Evolutionary conservation across 2,113 vertebrate genomes (phyloP).

Genomic region (Myrmecobius fasciatus): DNA sequence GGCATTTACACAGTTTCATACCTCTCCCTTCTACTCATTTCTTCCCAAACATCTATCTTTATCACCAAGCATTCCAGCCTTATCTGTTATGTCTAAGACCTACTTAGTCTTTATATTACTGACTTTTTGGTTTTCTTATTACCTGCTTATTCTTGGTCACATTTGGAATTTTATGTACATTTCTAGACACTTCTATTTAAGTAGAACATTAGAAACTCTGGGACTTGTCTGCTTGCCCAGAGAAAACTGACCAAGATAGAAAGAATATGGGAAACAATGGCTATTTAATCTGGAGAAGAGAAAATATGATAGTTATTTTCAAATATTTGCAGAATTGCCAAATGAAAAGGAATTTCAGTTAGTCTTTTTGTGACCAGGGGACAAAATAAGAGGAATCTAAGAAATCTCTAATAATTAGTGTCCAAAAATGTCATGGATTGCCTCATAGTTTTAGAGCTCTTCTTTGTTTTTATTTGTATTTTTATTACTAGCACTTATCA

Average conservation of each 20-base stretch:
- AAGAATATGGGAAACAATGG: neutral
- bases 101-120: neutral
- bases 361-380: neutral
- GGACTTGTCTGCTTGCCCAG: neutral
- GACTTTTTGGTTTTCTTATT: neutral
- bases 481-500: neutral
- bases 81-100: neutral
- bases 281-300: neutral
- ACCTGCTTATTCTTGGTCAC: neutral
- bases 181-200: neutral
- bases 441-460: neutral
- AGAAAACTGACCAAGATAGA: neutral
- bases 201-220: neutral
- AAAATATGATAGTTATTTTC: neutral
- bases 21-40: neutral
- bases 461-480: neutral
- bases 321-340: neutral
- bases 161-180: neutral
- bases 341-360: neutral
- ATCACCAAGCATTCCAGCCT: neutral
- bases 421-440: neutral
- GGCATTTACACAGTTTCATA: neutral
- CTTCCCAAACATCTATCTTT: neutral
- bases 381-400: neutral
- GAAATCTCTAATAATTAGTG: neutral